These are phyloP conservation scores for Dicrurus megarhynchus DNA, from an alignment of 2,113 vertebrate species.

Conservation along the genomic window DNA sequence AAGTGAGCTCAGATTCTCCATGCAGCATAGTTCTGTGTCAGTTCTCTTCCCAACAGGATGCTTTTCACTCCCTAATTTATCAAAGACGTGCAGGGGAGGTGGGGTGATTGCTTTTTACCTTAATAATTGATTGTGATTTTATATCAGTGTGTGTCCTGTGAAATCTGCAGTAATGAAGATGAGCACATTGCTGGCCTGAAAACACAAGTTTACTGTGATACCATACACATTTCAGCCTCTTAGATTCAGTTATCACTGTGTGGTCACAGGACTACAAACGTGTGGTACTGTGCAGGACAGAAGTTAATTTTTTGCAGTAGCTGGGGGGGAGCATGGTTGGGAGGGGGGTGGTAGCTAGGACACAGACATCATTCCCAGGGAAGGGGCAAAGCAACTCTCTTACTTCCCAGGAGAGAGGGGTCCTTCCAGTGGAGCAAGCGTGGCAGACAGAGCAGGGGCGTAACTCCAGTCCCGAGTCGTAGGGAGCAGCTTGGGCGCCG, in stretches of 20 bases:
- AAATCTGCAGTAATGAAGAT: background rate
- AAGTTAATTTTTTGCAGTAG: background rate
- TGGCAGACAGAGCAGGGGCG: background rate
- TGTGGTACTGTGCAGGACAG: background rate
- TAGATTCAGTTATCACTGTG: background rate
- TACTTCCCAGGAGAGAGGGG: background rate
- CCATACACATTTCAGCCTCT: background rate
- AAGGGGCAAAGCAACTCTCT: background rate
- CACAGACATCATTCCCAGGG: background rate
- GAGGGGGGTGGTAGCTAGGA: background rate
- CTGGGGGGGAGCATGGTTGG: background rate
- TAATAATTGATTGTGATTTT: background rate
- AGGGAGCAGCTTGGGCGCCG: rapidly evolving
- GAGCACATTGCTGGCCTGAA: background rate
- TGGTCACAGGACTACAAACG: background rate
- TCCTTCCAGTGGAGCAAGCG: no score
- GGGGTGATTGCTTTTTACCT: background rate
- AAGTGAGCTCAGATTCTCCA: background rate
- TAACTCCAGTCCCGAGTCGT: rapidly evolving
- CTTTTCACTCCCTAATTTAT: background rate
- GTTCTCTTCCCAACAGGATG: background rate
- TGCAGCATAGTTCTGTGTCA: background rate
- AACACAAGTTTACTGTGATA: background rate
- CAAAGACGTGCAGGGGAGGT: background rate
- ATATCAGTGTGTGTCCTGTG: background rate